phyloP scores from a whole-genome alignment of 2,797 vertebrate genomes.

The Takifugu rubripes region DNA sequence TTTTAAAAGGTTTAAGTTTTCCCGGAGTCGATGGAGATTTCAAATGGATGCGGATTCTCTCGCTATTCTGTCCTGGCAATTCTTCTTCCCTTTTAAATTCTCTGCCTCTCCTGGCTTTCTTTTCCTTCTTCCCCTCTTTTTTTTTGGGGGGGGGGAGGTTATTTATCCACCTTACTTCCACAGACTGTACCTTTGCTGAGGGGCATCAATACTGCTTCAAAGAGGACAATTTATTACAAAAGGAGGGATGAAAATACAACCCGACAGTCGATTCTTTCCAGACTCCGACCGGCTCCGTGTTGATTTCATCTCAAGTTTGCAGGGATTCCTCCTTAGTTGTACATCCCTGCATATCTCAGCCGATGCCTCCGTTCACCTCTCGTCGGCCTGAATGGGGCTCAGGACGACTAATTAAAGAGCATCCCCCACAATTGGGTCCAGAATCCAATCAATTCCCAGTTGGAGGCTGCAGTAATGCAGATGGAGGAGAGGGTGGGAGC shows the following conservation, averaged over 20 bases:
- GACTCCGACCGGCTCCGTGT: conserved; percentile 42
- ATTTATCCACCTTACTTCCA: conserved; percentile 34
- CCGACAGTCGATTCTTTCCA: conserved; percentile 62
- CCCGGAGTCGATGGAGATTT: conserved; percentile 51
- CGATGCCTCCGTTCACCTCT: conserved; percentile 25
- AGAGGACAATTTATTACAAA: conserved; percentile 54
- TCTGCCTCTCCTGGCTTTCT: conserved; percentile 14
- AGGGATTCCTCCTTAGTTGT: conserved; percentile 24
- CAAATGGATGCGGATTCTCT: conserved; percentile 19
- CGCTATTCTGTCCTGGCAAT: conserved; percentile 26
- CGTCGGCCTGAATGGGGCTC: background rate
- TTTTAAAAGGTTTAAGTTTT: conserved; percentile 62
- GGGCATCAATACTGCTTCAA: conserved; percentile 54
- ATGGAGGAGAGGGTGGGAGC: background rate
- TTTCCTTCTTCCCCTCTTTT: conserved; percentile 32
- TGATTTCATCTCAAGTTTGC: conserved; percentile 51
- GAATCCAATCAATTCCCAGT: conserved; percentile 14
- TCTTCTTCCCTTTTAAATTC: conserved; percentile 38
- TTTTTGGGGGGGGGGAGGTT: conserved; percentile 14
- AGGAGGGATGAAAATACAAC: conserved; percentile 54
- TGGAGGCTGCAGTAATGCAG: conserved; percentile 9
- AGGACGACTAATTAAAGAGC: no score
- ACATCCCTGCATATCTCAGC: conserved; percentile 40
- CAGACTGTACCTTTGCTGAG: conserved; percentile 33
- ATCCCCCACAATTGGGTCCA: background rate